Percentiles rank a stretch among this genome's conserved stretches.
Evolutionary conservation across 2,888 invertebrate genomes (phyloP).

Genomic region (Chymomyza procnemis): DNA sequence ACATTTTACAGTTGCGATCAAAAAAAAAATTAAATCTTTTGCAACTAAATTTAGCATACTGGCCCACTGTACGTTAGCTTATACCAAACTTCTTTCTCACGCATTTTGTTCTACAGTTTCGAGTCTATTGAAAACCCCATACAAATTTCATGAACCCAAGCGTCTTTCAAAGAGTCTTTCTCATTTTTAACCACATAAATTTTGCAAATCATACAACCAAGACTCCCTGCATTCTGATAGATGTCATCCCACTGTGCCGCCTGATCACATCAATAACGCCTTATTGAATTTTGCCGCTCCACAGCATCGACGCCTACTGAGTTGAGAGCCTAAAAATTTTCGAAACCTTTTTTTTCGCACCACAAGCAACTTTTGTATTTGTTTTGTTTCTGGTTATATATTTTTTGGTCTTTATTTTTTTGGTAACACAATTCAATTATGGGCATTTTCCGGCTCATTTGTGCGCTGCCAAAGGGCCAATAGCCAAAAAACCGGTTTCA

Average conservation of each 20-base stretch:
- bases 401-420: slow-evolving; percentile 21
- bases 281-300: slow-evolving; percentile 28
- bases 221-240: neutral
- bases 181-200: no score
- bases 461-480: slow-evolving; percentile 48
- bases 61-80: no score
- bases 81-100: no score
- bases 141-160: no score
- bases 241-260: neutral
- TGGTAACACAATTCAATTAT: slow-evolving; percentile 43
- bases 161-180: no score
- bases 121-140: no score
- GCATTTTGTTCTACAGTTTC: no score
- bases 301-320: slow-evolving; percentile 19
- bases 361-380: neutral
- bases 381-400: slow-evolving; percentile 24
- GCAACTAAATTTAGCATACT: no score
- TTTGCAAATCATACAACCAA: no score
- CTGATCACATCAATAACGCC: slow-evolving; percentile 7
- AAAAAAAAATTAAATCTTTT: no score
- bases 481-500: slow-evolving; percentile 41
- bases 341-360: slow-evolving; percentile 26
- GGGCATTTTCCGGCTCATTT: slow-evolving; percentile 42
- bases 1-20: no score
- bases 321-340: neutral